Conservation (phyloP, 2,797 vertebrate species). For the Hyperoplus lanceolatus region DNA sequence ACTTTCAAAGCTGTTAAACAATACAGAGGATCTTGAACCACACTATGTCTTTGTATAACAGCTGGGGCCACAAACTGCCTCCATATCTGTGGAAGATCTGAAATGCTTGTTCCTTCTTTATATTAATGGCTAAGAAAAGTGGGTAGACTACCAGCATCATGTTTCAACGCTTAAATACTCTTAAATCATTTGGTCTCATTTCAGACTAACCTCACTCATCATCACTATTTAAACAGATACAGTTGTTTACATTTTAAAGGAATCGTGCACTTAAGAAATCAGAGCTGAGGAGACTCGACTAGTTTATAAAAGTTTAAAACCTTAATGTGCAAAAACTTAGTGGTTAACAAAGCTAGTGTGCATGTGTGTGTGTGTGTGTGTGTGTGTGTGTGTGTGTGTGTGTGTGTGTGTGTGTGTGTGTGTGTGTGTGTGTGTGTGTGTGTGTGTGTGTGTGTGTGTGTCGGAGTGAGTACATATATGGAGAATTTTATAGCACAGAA, state of each 20-base stretch:
- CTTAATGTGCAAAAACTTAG: slow-evolving; percentile 22
- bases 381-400: neutral
- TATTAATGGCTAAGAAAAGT: slow-evolving; percentile 1
- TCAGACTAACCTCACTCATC: slow-evolving; percentile 41
- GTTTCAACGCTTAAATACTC: slow-evolving; percentile 45
- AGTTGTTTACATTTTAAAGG: slow-evolving; percentile 48
- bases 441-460: neutral
- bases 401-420: neutral
- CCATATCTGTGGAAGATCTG: neutral
- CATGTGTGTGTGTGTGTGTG: neutral
- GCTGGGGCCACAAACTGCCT: neutral
- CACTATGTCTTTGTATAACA: neutral
- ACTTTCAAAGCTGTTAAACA: neutral
- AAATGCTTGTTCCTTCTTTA: neutral
- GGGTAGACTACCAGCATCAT: neutral
- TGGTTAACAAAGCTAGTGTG: slow-evolving; percentile 23
- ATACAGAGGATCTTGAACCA: slow-evolving; percentile 1
- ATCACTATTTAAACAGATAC: slow-evolving; percentile 63
- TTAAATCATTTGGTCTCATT: slow-evolving; percentile 29
- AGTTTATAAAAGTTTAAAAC: slow-evolving; percentile 37
- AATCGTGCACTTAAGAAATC: slow-evolving; percentile 23
- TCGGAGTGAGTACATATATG: neutral
- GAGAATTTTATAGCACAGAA: slow-evolving; percentile 9
- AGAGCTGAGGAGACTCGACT: slow-evolving; percentile 21
- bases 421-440: slow-evolving; percentile 4